Evolutionary conservation across 2,113 vertebrate species (phyloP).

Genomic region (Athene cunicularia): DNA sequence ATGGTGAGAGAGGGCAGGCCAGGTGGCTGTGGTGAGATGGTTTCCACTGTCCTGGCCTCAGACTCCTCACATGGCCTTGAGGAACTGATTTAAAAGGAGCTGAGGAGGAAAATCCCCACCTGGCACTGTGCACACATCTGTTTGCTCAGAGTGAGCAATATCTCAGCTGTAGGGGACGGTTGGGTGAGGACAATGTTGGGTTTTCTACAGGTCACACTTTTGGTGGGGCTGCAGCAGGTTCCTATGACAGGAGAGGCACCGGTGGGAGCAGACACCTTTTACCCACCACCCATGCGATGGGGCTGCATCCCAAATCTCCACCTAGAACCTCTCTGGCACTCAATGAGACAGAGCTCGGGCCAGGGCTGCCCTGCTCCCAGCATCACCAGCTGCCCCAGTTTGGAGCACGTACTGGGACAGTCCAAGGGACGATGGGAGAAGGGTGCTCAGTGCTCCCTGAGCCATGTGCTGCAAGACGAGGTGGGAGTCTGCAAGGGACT

Average conservation of each 20-base stretch:
- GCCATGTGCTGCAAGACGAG: background rate
- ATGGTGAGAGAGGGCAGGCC: background rate
- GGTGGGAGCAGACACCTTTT: background rate
- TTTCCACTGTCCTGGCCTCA: background rate
- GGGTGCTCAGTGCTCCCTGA: background rate
- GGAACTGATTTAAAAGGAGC: background rate
- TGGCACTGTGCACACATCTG: background rate
- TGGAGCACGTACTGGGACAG: background rate
- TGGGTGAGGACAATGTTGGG: accelerated
- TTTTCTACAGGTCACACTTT: background rate
- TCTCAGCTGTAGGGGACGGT: background rate
- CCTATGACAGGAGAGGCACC: background rate
- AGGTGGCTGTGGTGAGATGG: background rate
- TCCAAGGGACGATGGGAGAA: accelerated
- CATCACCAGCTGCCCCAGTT: background rate
- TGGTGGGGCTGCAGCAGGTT: background rate
- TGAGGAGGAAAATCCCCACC: background rate
- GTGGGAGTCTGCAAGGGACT: background rate
- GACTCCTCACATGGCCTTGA: background rate
- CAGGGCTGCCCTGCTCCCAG: background rate
- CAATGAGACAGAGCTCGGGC: background rate
- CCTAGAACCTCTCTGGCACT: background rate
- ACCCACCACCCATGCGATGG: too few species aligned
- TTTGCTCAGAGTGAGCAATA: background rate
- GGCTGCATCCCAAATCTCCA: background rate